These are phyloP conservation scores for Siderastrea radians DNA, from an alignment of 92 coral and sea anemone species.

Conservation along the genomic window DNA sequence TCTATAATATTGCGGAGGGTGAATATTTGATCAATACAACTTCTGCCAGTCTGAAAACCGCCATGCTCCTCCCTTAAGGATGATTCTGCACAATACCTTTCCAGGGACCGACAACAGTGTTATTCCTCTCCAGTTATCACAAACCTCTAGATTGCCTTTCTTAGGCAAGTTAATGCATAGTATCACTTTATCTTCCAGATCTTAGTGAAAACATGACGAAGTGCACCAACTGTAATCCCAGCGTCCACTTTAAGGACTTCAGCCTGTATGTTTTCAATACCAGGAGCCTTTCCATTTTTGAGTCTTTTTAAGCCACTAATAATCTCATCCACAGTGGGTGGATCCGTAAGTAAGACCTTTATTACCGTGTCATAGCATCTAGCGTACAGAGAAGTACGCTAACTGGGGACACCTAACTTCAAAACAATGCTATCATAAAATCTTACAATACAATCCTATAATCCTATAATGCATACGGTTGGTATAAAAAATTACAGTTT, in stretches of 20 bases:
- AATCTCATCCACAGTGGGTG: constrained; percentile 3
- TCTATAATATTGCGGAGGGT: background rate
- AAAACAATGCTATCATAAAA: too few relatives aligned
- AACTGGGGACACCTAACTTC: too few relatives aligned
- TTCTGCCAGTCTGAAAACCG: too few relatives aligned
- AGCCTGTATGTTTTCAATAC: too few relatives aligned
- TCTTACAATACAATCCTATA: too few relatives aligned
- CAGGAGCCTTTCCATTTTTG: constrained; percentile 4
- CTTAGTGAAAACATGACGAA: background rate
- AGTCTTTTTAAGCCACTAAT: background rate
- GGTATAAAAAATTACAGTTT: too few relatives aligned
- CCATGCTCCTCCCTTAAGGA: background rate
- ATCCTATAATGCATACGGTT: too few relatives aligned
- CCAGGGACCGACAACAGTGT: background rate
- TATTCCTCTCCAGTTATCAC: background rate
- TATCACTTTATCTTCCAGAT: background rate
- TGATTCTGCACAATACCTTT: constrained; percentile 18
- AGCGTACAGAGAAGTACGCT: too few relatives aligned
- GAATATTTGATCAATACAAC: too few relatives aligned
- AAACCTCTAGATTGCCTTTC: background rate
- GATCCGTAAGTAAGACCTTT: background rate
- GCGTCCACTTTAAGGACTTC: background rate
- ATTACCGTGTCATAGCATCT: too few relatives aligned
- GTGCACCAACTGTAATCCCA: too few relatives aligned
- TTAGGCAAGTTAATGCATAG: background rate